These are phyloP conservation scores for Rhysida immarginata DNA, from an alignment of 1,140 invertebrate species.

Conservation along the genomic window DNA sequence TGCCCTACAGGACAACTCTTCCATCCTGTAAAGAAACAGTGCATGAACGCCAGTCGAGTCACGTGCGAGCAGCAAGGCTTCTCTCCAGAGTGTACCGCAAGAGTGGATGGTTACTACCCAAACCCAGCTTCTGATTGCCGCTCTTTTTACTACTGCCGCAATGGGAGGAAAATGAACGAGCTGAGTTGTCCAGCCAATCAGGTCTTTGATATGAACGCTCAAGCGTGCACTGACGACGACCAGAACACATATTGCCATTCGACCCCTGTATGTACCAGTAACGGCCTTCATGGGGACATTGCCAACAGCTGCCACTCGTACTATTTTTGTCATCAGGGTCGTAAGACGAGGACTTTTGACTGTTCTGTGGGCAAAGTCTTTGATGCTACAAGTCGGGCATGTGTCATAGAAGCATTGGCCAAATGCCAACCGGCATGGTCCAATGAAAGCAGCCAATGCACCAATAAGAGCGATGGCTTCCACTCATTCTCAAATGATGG, in stretches of 20 bases:
- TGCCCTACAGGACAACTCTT: slow-evolving; percentile 26
- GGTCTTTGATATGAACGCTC: neutral
- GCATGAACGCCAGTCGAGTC: slow-evolving; percentile 16
- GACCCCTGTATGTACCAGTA: neutral
- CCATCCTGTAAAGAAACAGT: slow-evolving; percentile 22
- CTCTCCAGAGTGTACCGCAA: slow-evolving; percentile 15
- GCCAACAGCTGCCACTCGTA: slow-evolving; percentile 9
- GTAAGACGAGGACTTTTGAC: slow-evolving; percentile 2
- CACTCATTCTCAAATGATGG: slow-evolving; percentile 5
- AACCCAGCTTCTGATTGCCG: slow-evolving; percentile 17
- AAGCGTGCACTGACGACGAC: neutral
- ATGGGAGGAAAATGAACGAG: slow-evolving; percentile 15
- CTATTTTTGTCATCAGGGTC: slow-evolving; percentile 12
- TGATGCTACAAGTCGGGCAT: slow-evolving; percentile 9
- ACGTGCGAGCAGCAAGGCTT: slow-evolving; percentile 9
- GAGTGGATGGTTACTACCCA: slow-evolving; percentile 19
- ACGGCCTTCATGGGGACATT: slow-evolving; percentile 13
- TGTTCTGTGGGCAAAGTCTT: slow-evolving; percentile 9
- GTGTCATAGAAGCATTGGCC: neutral
- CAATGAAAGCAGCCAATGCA: neutral
- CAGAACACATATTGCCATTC: neutral
- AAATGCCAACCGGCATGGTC: neutral
- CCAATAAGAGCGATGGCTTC: slow-evolving; percentile 9
- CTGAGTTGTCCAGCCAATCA: slow-evolving; percentile 14
- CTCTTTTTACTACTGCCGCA: slow-evolving; percentile 19